Percentiles rank a stretch among this genome's conserved stretches.
Evolutionary conservation across 2,888 invertebrate species (phyloP).

Genomic region (Iselma pallidipennis): DNA sequence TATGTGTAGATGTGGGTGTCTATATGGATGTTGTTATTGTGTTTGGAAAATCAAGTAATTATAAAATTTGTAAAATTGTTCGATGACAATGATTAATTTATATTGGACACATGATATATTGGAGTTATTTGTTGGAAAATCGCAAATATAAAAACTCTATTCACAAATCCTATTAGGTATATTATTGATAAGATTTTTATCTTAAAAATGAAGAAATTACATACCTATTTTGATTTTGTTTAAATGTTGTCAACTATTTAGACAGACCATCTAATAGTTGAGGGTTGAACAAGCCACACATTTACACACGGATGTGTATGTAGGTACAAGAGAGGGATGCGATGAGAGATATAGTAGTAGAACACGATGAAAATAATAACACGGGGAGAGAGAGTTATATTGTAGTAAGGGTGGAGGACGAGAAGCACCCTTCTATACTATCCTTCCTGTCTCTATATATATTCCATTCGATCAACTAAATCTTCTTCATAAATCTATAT

Average conservation of each 20-base stretch:
- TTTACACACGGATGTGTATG: slow-evolving; percentile 5
- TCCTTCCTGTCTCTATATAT: neutral
- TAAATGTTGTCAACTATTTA: neutral
- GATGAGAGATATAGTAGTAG: slow-evolving; percentile 19
- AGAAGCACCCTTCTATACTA: slow-evolving; percentile 23
- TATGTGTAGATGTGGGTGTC: neutral
- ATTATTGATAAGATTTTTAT: slow-evolving; percentile 1
- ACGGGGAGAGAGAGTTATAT: slow-evolving; percentile 24
- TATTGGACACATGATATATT: neutral
- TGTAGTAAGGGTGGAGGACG: slow-evolving; percentile 24
- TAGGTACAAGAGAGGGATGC: neutral
- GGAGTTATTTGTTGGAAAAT: too few relatives aligned
- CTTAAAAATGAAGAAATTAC: too few relatives aligned
- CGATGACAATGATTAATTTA: slow-evolving; percentile 46
- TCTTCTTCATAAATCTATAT: slow-evolving; percentile 10
- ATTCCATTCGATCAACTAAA: slow-evolving; percentile 25
- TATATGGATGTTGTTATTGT: neutral
- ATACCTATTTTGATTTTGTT: too few relatives aligned
- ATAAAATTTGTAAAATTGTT: slow-evolving; percentile 51
- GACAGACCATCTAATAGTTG: neutral
- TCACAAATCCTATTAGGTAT: neutral
- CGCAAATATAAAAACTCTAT: slow-evolving; percentile 7
- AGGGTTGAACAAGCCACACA: neutral
- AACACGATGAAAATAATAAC: slow-evolving; percentile 30
- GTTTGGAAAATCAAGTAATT: slow-evolving; percentile 45